Evolutionary conservation across 1,140 invertebrate species (phyloP), one percentile per base, ranked within the genome.

Genomic region (Drosophila sp.): DNA sequence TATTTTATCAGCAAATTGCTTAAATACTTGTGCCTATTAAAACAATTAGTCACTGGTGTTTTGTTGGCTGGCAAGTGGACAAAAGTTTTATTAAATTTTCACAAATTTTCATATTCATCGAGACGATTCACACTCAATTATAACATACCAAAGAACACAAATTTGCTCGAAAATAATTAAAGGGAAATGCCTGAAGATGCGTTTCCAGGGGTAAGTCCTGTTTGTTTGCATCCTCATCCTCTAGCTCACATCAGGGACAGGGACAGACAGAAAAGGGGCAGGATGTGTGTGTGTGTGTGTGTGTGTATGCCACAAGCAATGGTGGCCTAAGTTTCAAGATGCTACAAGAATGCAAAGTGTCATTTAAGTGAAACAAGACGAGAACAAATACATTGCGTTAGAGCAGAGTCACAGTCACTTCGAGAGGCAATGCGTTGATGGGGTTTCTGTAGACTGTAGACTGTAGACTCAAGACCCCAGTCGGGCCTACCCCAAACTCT

Each of bases 271-370:
- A 21, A 13, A 56, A 29, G 46, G 27, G 29, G n/a, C 0, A 2
- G 25, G 7, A 25, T 7, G 21, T n/a, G 27, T 18, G 7, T 45
- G 43, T 18, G 25, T 45, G 43, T n/a, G n/a, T 45, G 43, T 25
- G 8, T 29, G 43, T 36, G 32, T 7, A 25, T 27, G 36, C 61
- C 71, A 80, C 67, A 64, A 71, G 79, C 32, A 63, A 66, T 46
- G 63, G 64, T 65, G 58, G 34, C 40, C 56, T 27, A 66, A 61
- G 58, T 64, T 74, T 73, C 69, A 89, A 80, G 83, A 89, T 83
- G 83, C 83, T 87, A 89, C 83, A 89, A 83, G 76, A 89, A 89
- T 89, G 80, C 76, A 86, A 84, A 89, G 83, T 89, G 83, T 89
- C 80, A 89, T 83, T 89, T 83, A 89, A 81, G 84, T 83, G 79